phyloP scores from a whole-genome alignment of 2,113 vertebrate species.

The Sinocyclocheilus anshuiensis region DNA sequence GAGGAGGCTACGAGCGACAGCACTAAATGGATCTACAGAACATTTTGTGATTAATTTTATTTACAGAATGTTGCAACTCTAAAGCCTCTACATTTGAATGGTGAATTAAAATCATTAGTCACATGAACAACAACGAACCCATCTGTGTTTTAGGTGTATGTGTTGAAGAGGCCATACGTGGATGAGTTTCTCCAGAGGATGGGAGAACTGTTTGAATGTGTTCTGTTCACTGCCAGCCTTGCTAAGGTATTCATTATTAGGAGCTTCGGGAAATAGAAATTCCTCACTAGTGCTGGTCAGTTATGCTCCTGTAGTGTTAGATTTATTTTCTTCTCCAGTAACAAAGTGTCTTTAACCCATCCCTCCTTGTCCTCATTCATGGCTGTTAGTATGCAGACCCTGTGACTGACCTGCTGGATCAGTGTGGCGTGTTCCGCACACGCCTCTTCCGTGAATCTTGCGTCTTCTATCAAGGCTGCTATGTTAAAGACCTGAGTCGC shows the following conservation, averaged over 20 bases:
- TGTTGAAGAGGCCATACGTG: slow-evolving; percentile 79
- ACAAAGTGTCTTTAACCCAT: neutral
- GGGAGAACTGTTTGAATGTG: slow-evolving; percentile 77
- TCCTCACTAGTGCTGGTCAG: neutral
- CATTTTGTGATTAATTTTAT: neutral
- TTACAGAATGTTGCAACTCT: neutral
- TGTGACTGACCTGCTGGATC: slow-evolving; percentile 42
- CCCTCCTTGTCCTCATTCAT: neutral
- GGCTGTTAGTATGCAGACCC: slow-evolving; percentile 40
- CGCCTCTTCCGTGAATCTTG: slow-evolving; percentile 40
- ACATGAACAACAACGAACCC: neutral
- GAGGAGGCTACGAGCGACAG: slow-evolving; percentile 62
- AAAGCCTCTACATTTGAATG: neutral
- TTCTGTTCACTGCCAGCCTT: slow-evolving; percentile 78
- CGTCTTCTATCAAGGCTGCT: slow-evolving; percentile 44
- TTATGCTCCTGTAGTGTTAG: neutral
- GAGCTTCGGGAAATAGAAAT: neutral
- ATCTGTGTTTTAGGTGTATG: slow-evolving; percentile 63
- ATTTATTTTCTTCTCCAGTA: neutral
- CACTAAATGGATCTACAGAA: slow-evolving; percentile 30
- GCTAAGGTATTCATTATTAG: slow-evolving; percentile 72
- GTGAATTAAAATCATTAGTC: neutral
- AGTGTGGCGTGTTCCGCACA: slow-evolving; percentile 21
- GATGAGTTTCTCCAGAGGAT: slow-evolving; percentile 78
- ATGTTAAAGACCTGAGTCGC: slow-evolving; percentile 55